phyloP scores from a whole-genome alignment of 2,888 invertebrate genomes.

The Microctonus hyperodae region DNA sequence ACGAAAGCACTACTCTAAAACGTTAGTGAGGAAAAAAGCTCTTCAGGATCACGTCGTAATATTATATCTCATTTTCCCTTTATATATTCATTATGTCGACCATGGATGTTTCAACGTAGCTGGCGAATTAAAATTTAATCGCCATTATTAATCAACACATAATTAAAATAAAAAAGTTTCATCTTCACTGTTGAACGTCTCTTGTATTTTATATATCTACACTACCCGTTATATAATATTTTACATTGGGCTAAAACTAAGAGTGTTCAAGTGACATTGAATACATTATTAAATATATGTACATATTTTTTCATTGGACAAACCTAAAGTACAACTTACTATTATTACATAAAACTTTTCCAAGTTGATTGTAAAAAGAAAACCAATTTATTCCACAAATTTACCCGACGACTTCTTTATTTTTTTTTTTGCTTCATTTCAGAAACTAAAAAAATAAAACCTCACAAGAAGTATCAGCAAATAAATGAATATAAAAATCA shows the following conservation, averaged over 20 bases:
- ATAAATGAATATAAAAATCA: background rate
- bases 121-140: slow-evolving; percentile 28
- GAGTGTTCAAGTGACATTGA: background rate
- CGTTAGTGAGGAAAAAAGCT: background rate
- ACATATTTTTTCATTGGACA: background rate
- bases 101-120: background rate
- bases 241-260: background rate
- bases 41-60: background rate
- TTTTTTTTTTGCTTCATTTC: background rate
- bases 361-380: background rate
- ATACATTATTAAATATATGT: background rate
- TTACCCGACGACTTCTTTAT: background rate
- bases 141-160: slow-evolving; percentile 38
- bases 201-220: background rate
- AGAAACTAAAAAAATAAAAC: too few species aligned
- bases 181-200: background rate
- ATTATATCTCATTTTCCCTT: background rate
- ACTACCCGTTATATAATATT: background rate
- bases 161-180: slow-evolving; percentile 38
- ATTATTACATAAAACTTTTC: too few species aligned
- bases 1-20: background rate
- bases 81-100: slow-evolving; percentile 9
- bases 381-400: background rate
- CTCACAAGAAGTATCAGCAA: background rate
- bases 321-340: too few species aligned